Evolutionary conservation across 2,888 invertebrate species (phyloP).

Genomic region (Chloromyia formosa): DNA sequence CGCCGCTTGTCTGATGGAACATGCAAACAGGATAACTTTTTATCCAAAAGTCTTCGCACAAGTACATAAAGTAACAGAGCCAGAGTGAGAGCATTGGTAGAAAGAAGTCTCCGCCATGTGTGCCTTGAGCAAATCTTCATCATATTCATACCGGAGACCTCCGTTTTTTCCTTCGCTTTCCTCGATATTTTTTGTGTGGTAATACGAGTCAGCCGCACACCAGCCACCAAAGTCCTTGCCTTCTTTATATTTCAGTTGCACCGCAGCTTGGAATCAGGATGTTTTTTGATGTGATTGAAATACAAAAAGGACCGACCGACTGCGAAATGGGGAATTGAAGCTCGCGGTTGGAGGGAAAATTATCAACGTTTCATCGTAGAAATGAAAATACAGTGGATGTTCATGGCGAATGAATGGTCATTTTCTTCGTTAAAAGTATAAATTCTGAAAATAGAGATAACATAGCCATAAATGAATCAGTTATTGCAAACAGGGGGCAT

Average conservation of each 20-base stretch:
- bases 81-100: neutral
- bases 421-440: no score
- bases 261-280: conserved; percentile 44
- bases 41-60: conserved; percentile 31
- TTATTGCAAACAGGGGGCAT: no score
- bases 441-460: no score
- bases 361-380: neutral
- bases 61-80: conserved; percentile 38
- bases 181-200: conserved; percentile 15
- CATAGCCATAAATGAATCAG: no score
- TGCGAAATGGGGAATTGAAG: conserved; percentile 28
- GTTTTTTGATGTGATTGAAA: conserved; percentile 47
- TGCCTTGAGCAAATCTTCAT: conserved; percentile 30
- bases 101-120: conserved; percentile 13
- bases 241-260: conserved; percentile 38
- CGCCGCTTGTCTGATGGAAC: conserved; percentile 32
- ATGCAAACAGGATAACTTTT: conserved; percentile 42
- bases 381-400: neutral
- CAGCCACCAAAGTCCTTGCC: conserved; percentile 4
- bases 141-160: neutral
- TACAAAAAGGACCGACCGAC: conserved; percentile 46
- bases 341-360: neutral
- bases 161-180: no score
- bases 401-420: no score
- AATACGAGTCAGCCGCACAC: neutral